Percentiles rank a stretch among this genome's conserved stretches.
These are phyloP conservation scores for Caenorhabditis parvicauda DNA, from an alignment of 2,888 invertebrate genomes.

Conservation along the genomic window DNA sequence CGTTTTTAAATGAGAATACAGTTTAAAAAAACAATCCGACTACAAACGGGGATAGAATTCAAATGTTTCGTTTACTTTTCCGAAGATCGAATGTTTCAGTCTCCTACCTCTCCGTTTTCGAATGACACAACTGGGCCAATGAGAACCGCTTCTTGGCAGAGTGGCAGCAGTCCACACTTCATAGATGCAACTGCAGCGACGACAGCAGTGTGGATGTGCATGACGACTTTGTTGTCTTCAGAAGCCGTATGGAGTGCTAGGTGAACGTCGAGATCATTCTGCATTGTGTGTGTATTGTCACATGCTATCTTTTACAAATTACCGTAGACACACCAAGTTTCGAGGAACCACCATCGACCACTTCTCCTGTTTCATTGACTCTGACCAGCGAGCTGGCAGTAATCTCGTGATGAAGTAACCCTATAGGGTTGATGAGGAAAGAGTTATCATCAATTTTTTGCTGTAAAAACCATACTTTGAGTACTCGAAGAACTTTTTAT, in stretches of 20 bases:
- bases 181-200: conserved; percentile 44
- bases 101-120: too few species aligned
- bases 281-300: too few species aligned
- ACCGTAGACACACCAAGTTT: conserved; percentile 52
- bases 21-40: too few species aligned
- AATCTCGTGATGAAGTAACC: conserved; percentile 72
- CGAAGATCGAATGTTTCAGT: too few species aligned
- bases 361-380: conserved; percentile 56
- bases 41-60: too few species aligned
- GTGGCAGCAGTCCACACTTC: conserved; percentile 83
- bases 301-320: too few species aligned
- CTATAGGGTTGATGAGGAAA: conserved; percentile 84
- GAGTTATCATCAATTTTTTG: conserved; percentile 75
- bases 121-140: conserved; percentile 84
- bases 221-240: conserved; percentile 89
- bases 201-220: conserved; percentile 89
- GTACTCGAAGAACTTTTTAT: too few species aligned
- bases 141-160: conserved; percentile 89
- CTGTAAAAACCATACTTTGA: too few species aligned
- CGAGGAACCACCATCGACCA: conserved; percentile 52
- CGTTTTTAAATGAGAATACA: too few species aligned
- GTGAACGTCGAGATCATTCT: conserved; percentile 63
- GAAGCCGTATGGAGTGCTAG: conserved; percentile 87
- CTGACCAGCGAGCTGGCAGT: conserved; percentile 87
- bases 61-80: too few species aligned